Evolutionary conservation across 1,140 invertebrate species (phyloP), one percentile per base, ranked within the genome.

Genomic region (Drosophila prosaltans): DNA sequence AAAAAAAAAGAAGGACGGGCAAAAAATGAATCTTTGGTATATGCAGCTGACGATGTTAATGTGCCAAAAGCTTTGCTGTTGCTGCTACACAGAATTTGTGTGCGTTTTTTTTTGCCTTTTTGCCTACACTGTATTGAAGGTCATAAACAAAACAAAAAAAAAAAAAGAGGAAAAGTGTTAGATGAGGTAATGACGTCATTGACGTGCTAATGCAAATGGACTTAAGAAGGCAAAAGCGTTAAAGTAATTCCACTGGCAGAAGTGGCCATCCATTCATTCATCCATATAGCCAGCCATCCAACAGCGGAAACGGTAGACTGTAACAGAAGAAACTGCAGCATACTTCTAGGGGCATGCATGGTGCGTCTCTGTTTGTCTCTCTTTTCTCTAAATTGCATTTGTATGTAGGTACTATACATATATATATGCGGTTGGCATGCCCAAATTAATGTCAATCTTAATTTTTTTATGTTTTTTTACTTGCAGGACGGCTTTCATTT

Each of bases 1-100:
- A 36, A 36, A 36, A 36, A 36, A 36, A 36, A 36, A 65, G 70
- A 69, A 81, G 32, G 32, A 5, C 32, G 32, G 32, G 32, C 32
- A 36, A 63, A 74, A 74, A 59, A 43, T 8, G n/a, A 43, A 39
- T 59, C 30, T 39, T 36, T 39, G 41, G 58, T 48, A 69, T 63
- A 71, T 74, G 51, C 79, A 81, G 74, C 57, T 78, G 75, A 28
- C 76, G 75, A 78, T 62, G 80, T 82, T 82, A 82, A 82, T 82
- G 80, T 82, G 70, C 55, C 71, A 78, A 78, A 67, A 69, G 78
- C 78, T 69, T 75, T 68, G 62, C 68, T 65, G 61, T 70, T 67
- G 58, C 68, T 65, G 65, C 40, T 58, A 48, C 10, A 60, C 51
- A 65, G 65, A 65, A 57, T 48, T 67, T 59, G 36, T 48, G 28